Base-by-base conservation (phyloP, 2,113 vertebrate genomes). In the Bubo blakistoni region DNA sequence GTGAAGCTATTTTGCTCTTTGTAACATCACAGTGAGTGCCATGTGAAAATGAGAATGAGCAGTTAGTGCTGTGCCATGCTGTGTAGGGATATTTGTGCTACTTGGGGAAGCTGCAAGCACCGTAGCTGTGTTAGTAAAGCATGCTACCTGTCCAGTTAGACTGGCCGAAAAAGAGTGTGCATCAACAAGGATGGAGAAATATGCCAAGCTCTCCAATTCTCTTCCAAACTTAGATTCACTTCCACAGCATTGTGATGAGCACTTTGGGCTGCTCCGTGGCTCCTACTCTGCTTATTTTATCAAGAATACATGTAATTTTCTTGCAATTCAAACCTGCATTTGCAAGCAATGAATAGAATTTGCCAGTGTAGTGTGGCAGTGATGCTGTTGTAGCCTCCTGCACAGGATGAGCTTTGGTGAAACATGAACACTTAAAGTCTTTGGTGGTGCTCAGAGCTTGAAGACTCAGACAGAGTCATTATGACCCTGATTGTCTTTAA, bases 251-350 rank as follows among this genome's bases (percentile, higher is more conserved):
- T 59, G 24, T 36, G 44, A 10, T 14, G 14, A 63, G 71, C 71
- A 63, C 32, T 36, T 52, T 47, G 4, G 2, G 21, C 47, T 76
- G 42, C 36, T 67, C 2, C 0, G n/a, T 84, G 42, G 20, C 70
- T 62, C 55, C 16, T 26, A 21, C 38, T 77, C 30, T 7, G 30
- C 49, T 78, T 62, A n/a, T 80, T 94, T 79, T 44, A 69, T 16
- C 15, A 63, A 11, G 40, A 72, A 57, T 22, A 9, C 0, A 0
- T 25, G 11, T 6, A 0, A 9, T 44, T 80, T 88, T 46, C 40
- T 29, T 55, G 51, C 1, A 2, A 42, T 55, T 70, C 57, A 78
- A 47, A 44, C 30, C 3, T 71, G 13, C 42, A 5, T 70, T 77
- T 80, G 30, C 32, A 20, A 34, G 63, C 40, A 34, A 3, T 14